Percentiles rank a stretch among this genome's conserved stretches.
Evolutionary conservation across 2,888 invertebrate species (phyloP).

Genomic region (Molorchus minor): DNA sequence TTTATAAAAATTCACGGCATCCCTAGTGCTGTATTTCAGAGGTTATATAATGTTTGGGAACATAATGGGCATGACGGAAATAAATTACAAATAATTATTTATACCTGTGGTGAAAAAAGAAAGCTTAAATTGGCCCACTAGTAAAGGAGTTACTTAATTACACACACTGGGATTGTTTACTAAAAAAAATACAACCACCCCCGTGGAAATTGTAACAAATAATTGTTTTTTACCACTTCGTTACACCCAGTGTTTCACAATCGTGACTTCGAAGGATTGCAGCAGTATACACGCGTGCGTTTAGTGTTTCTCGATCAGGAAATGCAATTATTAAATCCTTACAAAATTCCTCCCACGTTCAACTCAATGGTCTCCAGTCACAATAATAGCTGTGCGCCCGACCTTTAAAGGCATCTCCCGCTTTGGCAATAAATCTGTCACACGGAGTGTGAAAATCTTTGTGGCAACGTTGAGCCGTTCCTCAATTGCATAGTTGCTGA

Average conservation of each 20-base stretch:
- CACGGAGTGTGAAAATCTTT: slow-evolving; percentile 24
- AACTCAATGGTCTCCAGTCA: slow-evolving; percentile 33
- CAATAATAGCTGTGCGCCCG: slow-evolving; percentile 33
- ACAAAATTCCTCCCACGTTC: slow-evolving; percentile 36
- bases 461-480: slow-evolving; percentile 35
- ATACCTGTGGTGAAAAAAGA: too few relatives aligned
- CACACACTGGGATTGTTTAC: too few relatives aligned
- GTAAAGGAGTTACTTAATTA: too few relatives aligned
- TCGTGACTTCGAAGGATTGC: slow-evolving; percentile 22
- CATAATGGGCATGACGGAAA: too few relatives aligned
- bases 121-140: too few relatives aligned
- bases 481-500: slow-evolving; percentile 26
- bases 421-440: slow-evolving; percentile 17
- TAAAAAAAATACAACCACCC: too few relatives aligned
- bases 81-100: too few relatives aligned
- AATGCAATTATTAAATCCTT: slow-evolving; percentile 15
- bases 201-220: too few relatives aligned
- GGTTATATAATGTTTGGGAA: too few relatives aligned
- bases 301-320: slow-evolving; percentile 15
- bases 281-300: slow-evolving; percentile 17
- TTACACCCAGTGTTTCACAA: slow-evolving; percentile 28
- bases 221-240: too few relatives aligned
- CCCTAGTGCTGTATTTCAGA: too few relatives aligned
- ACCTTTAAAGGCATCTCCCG: slow-evolving; percentile 33
- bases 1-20: too few relatives aligned